Conservation (phyloP, 2,888 invertebrate species). For the Antheraea assamensis region DNA sequence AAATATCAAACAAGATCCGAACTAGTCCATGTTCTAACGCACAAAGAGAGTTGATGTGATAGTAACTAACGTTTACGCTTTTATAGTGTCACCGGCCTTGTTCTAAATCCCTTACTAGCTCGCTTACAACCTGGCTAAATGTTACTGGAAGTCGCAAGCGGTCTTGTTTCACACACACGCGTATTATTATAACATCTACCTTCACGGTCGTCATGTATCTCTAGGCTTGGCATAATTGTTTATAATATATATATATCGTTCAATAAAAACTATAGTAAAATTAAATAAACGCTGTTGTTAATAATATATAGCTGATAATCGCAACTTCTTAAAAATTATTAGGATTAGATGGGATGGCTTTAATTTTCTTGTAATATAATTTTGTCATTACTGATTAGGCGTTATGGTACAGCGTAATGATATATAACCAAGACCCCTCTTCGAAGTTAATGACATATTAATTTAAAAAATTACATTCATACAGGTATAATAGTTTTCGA, state of each 20-base stretch:
- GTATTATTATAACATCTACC: background rate
- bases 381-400: too few species aligned
- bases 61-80: slow-evolving; percentile 12
- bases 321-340: too few species aligned
- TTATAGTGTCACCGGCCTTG: slow-evolving; percentile 20
- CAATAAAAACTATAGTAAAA: too few species aligned
- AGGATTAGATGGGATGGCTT: too few species aligned
- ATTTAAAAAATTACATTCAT: too few species aligned
- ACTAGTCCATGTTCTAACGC: background rate
- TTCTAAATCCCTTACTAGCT: slow-evolving; percentile 30
- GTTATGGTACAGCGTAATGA: too few species aligned
- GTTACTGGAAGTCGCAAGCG: slow-evolving; percentile 39
- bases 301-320: too few species aligned
- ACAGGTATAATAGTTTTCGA: too few species aligned
- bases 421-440: too few species aligned
- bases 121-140: slow-evolving; percentile 48
- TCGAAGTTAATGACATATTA: too few species aligned
- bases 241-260: background rate
- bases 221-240: slow-evolving; percentile 1
- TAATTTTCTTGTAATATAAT: too few species aligned
- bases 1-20: slow-evolving; percentile 9
- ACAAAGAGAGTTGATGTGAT: slow-evolving; percentile 10
- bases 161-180: slow-evolving; percentile 7
- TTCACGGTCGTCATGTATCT: background rate
- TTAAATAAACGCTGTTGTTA: too few species aligned